phyloP scores from a whole-genome alignment of 1,140 invertebrate genomes.

The Mactra quadrangularis region DNA sequence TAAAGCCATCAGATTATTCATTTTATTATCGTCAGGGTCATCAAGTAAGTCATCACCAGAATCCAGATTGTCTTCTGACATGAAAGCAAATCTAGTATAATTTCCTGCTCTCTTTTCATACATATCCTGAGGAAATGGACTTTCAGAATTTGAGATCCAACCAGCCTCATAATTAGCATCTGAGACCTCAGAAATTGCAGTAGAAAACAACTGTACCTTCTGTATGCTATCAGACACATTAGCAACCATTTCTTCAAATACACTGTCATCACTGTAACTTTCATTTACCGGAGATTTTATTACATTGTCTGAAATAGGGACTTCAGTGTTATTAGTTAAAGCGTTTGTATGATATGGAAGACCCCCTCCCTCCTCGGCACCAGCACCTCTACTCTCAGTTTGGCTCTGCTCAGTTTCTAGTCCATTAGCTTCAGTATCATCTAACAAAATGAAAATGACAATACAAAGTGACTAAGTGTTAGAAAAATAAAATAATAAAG shows the following conservation, averaged over 20 bases:
- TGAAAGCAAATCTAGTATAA: slow-evolving; percentile 49
- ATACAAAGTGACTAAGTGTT: not conserved
- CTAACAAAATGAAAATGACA: slow-evolving; percentile 44
- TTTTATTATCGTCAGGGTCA: slow-evolving; percentile 21
- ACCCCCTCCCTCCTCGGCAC: slow-evolving; percentile 29
- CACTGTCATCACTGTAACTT: not conserved
- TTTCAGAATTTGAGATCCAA: slow-evolving; percentile 22
- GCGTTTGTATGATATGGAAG: not conserved
- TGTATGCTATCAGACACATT: slow-evolving; percentile 41
- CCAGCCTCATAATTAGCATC: slow-evolving; percentile 13
- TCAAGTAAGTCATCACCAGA: slow-evolving; percentile 29
- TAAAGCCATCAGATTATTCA: not conserved
- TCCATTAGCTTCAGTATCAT: slow-evolving; percentile 2
- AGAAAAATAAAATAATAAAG: not conserved
- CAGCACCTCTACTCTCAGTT: slow-evolving; percentile 53
- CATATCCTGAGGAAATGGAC: slow-evolving; percentile 46
- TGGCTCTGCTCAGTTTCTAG: slow-evolving; percentile 22
- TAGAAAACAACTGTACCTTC: slow-evolving; percentile 19
- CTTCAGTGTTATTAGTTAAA: no score
- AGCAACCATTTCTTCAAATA: slow-evolving; percentile 34
- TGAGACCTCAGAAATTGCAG: not conserved
- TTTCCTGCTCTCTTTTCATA: slow-evolving; percentile 22
- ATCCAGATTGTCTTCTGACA: slow-evolving; percentile 53
- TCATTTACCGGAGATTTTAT: not conserved
- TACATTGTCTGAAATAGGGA: no score